Evolutionary conservation across 64 coral and sea anemone species (phyloP).

Genomic region (Trachythela sp.): DNA sequence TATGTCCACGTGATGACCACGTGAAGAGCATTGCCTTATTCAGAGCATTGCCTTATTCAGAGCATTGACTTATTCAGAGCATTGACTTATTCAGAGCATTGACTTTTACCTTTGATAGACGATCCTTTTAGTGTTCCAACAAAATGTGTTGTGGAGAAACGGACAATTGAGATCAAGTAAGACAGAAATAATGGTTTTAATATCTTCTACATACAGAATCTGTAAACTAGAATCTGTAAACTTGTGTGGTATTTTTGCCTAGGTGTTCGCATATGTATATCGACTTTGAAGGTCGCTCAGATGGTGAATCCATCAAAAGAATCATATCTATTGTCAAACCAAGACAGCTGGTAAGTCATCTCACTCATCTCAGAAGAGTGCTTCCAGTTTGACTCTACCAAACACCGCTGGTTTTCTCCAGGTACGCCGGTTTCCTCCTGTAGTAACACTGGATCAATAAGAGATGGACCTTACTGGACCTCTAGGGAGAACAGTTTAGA

Average conservation of each 20-base stretch:
- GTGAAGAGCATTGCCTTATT: no score
- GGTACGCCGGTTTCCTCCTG: no score
- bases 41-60: no score
- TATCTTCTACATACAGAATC: background rate
- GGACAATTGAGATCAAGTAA: conserved; percentile 74
- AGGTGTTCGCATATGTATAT: conserved; percentile 86
- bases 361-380: background rate
- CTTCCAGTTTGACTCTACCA: background rate
- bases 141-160: conserved; percentile 72
- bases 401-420: no score
- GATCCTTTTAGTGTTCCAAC: conserved; percentile 84
- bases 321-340: conserved; percentile 95
- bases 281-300: conserved; percentile 91
- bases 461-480: no score
- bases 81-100: no score
- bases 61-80: no score
- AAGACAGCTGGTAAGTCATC: conserved; percentile 73
- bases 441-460: no score
- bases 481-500: no score
- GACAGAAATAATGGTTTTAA: background rate
- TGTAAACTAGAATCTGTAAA: no score
- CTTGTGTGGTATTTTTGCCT: background rate
- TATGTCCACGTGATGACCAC: background rate
- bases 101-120: conserved; percentile 21
- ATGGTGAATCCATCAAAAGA: conserved; percentile 95